These are phyloP conservation scores for human DNA, from an alignment of 2,113 vertebrate species.

Conservation along the genomic window DNA sequence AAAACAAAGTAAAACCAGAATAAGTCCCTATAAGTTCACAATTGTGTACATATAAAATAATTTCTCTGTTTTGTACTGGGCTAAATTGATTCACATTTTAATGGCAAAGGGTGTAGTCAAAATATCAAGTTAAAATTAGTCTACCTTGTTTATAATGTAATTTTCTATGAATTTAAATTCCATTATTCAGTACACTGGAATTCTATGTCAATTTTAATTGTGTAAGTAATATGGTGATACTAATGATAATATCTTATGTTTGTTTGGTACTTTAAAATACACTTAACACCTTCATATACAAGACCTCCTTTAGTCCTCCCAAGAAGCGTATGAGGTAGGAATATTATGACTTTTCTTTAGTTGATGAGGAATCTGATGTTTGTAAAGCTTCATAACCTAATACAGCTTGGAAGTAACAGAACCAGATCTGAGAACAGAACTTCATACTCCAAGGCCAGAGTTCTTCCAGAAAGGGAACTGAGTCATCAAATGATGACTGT, in stretches of 20 bases:
- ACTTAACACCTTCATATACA: background rate
- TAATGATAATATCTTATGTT: background rate
- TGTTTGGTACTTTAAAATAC: constrained; percentile 25
- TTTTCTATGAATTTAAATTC: background rate
- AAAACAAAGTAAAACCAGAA: background rate
- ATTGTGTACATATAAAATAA: background rate
- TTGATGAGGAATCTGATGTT: background rate
- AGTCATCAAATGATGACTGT: background rate
- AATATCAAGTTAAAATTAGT: constrained; percentile 39
- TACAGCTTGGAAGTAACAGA: background rate
- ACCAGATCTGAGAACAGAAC: background rate
- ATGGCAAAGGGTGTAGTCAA: background rate
- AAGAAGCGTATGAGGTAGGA: background rate
- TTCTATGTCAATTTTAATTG: background rate
- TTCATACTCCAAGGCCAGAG: background rate
- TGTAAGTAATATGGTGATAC: background rate
- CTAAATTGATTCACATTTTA: constrained; percentile 40
- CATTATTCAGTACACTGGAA: background rate
- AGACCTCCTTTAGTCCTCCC: background rate
- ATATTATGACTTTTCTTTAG: background rate
- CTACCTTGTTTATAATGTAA: background rate
- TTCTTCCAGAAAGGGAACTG: background rate
- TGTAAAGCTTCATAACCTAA: background rate
- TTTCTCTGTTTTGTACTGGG: background rate
- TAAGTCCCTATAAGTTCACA: background rate